Conservation (phyloP, 53 echinoderm and acorn worm genomes). For the Henricia sp. region DNA sequence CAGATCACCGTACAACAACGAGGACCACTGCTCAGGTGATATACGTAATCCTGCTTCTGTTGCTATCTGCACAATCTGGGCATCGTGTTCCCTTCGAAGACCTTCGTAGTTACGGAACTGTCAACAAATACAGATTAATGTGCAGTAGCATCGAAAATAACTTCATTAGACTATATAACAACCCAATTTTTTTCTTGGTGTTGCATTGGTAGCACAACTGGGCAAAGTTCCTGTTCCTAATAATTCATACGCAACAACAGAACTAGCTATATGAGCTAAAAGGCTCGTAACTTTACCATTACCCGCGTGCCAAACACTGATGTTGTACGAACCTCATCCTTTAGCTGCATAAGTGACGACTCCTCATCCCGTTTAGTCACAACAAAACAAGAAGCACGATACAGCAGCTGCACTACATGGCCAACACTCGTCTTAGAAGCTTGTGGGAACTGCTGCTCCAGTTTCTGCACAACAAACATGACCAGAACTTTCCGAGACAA, state of each 20-base stretch:
- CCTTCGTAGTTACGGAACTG: constrained; percentile 96
- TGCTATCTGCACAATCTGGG: constrained; percentile 98
- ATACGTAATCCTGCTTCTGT: constrained; percentile 96
- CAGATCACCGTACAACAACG: constrained; percentile 91
- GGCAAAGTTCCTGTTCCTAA: too few relatives aligned
- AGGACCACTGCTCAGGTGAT: constrained; percentile 99
- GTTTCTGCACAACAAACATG: constrained; percentile 95
- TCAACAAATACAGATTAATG: not conserved
- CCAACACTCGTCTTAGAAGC: constrained; percentile 99
- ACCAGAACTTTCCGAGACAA: constrained; percentile 97
- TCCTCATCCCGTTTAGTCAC: constrained; percentile 98
- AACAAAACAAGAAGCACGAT: constrained; percentile 96
- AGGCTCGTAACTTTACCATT: too few relatives aligned
- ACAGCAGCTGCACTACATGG: constrained; percentile 93
- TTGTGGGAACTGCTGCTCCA: constrained; percentile 96
- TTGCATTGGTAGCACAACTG: too few relatives aligned
- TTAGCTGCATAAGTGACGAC: constrained; percentile 95
- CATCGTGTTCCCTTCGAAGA: constrained; percentile 92
- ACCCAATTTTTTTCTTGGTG: too few relatives aligned
- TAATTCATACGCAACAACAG: not conserved
- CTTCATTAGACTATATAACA: not conserved
- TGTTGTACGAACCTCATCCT: constrained; percentile 81
- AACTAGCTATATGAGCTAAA: too few relatives aligned
- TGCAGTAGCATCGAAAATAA: not conserved
- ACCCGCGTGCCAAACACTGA: not conserved